Percentiles rank a stretch among this genome's conserved stretches.
Conservation (phyloP, 53 echinoderm and acorn worm genomes). For the Luidia sarsii region DNA sequence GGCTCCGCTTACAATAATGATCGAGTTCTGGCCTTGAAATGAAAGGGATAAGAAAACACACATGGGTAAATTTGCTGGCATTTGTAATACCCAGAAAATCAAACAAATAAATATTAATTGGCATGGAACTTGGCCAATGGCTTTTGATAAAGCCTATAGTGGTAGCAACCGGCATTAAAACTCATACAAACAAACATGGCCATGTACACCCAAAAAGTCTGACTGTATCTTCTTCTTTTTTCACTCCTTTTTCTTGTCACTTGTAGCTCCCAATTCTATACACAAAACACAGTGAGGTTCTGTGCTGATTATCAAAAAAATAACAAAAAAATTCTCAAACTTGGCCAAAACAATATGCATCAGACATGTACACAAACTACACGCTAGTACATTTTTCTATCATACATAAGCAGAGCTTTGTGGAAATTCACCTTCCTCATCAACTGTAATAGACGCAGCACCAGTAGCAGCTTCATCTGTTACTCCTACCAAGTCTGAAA, state of each 20-base stretch:
- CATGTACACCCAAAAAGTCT: too few relatives aligned
- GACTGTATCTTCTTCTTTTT: too few relatives aligned
- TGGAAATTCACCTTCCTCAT: conserved; percentile 82
- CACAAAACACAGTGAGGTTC: neutral
- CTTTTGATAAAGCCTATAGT: neutral
- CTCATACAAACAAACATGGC: too few relatives aligned
- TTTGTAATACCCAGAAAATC: neutral
- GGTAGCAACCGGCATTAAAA: too few relatives aligned
- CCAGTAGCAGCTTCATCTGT: conserved; percentile 83
- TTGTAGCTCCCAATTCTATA: neutral
- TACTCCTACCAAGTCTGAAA: conserved; percentile 61
- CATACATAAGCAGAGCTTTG: neutral
- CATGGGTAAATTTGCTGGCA: neutral
- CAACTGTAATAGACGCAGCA: conserved; percentile 86
- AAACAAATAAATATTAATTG: neutral
- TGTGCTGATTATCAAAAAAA: too few relatives aligned
- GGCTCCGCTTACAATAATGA: conserved; percentile 87
- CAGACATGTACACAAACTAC: too few relatives aligned
- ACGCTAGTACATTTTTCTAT: neutral
- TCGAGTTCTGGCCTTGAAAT: conserved; percentile 96
- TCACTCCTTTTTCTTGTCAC: too few relatives aligned
- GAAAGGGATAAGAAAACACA: neutral
- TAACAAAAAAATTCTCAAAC: too few relatives aligned
- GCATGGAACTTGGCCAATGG: too few relatives aligned
- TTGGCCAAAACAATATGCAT: too few relatives aligned